Conservation (phyloP, 2,888 invertebrate genomes). For the Conus canariensis region DNA sequence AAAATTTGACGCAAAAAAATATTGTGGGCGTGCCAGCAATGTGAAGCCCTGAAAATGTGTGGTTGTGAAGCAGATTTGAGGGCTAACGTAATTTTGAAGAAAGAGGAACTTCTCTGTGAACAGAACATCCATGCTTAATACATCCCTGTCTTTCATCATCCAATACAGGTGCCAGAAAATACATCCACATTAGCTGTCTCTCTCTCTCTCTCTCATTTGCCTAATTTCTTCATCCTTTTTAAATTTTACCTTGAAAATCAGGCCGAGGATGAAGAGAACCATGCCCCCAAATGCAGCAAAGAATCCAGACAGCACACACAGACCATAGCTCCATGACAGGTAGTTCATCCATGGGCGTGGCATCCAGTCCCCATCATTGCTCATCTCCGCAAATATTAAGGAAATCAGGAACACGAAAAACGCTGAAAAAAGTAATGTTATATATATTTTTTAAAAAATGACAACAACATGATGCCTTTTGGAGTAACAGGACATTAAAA, state of each 20-base stretch:
- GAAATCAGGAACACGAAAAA: constrained; percentile 69
- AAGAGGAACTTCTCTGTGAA: neutral
- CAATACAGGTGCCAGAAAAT: too few species aligned
- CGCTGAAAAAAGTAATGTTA: constrained; percentile 51
- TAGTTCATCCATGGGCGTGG: constrained; percentile 97
- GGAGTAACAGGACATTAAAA: too few species aligned
- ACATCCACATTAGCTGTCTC: too few species aligned
- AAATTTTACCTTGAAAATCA: constrained; percentile 53
- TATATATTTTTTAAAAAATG: neutral
- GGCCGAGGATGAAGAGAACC: constrained; percentile 65
- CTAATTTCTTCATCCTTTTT: too few species aligned
- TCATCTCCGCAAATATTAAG: constrained; percentile 89
- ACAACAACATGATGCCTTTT: neutral
- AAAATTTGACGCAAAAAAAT: too few species aligned
- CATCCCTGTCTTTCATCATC: too few species aligned
- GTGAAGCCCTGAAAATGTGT: neutral
- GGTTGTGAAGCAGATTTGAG: neutral
- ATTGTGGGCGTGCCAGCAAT: neutral
- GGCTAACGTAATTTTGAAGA: too few species aligned
- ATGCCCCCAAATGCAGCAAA: constrained; percentile 75
- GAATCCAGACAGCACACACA: constrained; percentile 87
- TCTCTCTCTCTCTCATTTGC: too few species aligned
- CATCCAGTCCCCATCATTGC: constrained; percentile 94
- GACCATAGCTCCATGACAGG: constrained; percentile 95
- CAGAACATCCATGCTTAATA: too few species aligned